These are phyloP conservation scores for Megalurothrips usitatus DNA, from an alignment of 2,888 invertebrate species.

Conservation along the genomic window DNA sequence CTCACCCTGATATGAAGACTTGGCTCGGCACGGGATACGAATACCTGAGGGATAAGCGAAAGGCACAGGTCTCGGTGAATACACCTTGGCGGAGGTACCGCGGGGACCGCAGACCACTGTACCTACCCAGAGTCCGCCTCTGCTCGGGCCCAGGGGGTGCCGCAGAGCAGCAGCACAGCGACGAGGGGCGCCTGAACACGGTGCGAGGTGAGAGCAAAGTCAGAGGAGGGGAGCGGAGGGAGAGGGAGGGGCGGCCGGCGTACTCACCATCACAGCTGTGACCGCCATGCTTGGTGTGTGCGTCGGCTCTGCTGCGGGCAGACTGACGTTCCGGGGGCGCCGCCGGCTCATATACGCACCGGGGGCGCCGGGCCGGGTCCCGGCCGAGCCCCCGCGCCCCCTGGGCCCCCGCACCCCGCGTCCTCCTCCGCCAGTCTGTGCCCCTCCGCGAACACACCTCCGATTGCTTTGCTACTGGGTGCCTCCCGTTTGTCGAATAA, in stretches of 20 bases:
- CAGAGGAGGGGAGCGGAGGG: too few relatives aligned
- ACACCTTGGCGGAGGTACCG: too few relatives aligned
- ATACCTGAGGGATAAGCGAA: too few relatives aligned
- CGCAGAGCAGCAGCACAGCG: background rate
- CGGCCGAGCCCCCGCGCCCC: too few relatives aligned
- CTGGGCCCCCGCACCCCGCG: background rate
- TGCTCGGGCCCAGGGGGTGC: background rate
- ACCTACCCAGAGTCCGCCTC: background rate
- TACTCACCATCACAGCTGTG: background rate
- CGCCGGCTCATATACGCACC: too few relatives aligned
- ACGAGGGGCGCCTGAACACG: background rate
- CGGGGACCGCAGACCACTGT: too few relatives aligned
- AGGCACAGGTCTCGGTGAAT: too few relatives aligned
- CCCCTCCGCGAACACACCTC: background rate
- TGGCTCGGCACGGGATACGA: background rate
- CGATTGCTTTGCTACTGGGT: background rate
- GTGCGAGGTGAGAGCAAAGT: too few relatives aligned
- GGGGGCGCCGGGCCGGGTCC: too few relatives aligned
- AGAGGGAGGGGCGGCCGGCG: background rate
- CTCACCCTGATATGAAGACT: background rate
- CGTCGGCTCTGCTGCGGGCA: slow-evolving; percentile 4
- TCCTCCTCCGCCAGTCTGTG: background rate
- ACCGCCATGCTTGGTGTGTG: slow-evolving; percentile 23
- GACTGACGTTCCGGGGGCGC: background rate
- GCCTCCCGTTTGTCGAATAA: background rate